Conservation (phyloP, 64 coral and sea anemone species). For the Montipora sp. region DNA sequence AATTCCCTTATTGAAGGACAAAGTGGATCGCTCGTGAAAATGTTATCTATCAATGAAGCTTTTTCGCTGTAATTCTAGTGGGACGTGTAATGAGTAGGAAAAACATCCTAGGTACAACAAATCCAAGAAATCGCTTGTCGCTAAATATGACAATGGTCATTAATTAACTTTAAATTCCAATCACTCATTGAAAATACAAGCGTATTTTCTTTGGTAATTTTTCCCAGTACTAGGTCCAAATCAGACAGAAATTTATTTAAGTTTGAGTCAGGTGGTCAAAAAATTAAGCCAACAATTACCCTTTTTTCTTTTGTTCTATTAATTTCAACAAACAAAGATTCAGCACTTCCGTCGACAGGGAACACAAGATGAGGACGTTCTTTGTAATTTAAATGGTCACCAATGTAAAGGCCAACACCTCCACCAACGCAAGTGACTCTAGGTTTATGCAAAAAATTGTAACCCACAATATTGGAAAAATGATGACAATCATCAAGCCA, state of each 20-base stretch:
- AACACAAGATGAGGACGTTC: constrained; percentile 26
- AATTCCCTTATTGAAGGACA: too few relatives aligned
- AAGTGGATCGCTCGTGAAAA: too few relatives aligned
- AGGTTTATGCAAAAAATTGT: constrained; percentile 62
- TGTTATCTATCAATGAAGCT: too few relatives aligned
- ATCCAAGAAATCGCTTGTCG: constrained; percentile 40
- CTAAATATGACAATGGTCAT: constrained; percentile 12
- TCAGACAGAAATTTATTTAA: constrained; percentile 49
- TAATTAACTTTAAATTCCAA: constrained; percentile 69
- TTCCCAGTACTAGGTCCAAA: constrained; percentile 47
- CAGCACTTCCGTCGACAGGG: constrained; percentile 18
- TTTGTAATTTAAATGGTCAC: constrained; percentile 61
- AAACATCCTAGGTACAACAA: constrained; percentile 55
- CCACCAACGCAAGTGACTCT: constrained; percentile 2
- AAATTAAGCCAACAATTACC: constrained; percentile 50
- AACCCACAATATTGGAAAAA: not conserved
- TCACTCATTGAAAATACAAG: constrained; percentile 51
- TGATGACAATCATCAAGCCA: constrained; percentile 54
- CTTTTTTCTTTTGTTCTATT: constrained; percentile 51
- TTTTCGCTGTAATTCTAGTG: constrained; percentile 38
- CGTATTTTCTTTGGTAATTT: constrained; percentile 18
- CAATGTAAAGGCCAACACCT: constrained; percentile 61
- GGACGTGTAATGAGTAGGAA: not conserved
- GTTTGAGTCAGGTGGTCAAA: constrained; percentile 32
- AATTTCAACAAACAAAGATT: constrained; percentile 72